Evolutionary conservation across 2,113 vertebrate species (phyloP).

Genomic region (Bombycilla garrulus): DNA sequence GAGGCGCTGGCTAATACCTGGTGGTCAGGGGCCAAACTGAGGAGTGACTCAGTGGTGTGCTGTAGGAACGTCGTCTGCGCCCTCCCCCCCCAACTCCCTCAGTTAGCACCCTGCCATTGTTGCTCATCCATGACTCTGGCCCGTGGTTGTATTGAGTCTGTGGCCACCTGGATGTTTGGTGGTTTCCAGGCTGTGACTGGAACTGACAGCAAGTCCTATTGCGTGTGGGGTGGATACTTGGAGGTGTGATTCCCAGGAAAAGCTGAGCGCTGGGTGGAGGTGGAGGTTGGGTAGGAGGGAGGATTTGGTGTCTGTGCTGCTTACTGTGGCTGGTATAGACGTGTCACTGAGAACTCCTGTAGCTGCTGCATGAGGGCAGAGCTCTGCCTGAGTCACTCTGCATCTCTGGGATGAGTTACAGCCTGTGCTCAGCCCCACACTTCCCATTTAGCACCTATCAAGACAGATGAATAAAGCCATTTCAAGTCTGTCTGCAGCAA

Average conservation of each 20-base stretch:
- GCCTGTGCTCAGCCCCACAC: neutral
- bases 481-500: neutral
- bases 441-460: neutral
- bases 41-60: neutral
- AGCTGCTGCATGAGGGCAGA: neutral
- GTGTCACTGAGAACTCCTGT: neutral
- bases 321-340: fast-evolving
- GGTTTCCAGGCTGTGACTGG: neutral
- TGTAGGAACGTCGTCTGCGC: neutral
- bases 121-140: neutral
- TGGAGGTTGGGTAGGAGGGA: neutral
- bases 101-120: neutral
- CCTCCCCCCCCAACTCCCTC: neutral
- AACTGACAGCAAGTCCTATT: neutral
- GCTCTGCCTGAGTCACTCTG: neutral
- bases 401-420: neutral
- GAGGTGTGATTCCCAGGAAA: neutral
- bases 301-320: neutral
- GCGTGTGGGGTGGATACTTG: neutral
- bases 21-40: neutral
- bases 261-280: neutral
- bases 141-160: fast-evolving
- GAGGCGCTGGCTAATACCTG: neutral
- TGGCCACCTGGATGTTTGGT: neutral
- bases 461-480: neutral